Evolutionary conservation across 1,140 invertebrate genomes (phyloP), one percentile per base, ranked within the genome.

Genomic region (Macrosteles quadrilineatus): DNA sequence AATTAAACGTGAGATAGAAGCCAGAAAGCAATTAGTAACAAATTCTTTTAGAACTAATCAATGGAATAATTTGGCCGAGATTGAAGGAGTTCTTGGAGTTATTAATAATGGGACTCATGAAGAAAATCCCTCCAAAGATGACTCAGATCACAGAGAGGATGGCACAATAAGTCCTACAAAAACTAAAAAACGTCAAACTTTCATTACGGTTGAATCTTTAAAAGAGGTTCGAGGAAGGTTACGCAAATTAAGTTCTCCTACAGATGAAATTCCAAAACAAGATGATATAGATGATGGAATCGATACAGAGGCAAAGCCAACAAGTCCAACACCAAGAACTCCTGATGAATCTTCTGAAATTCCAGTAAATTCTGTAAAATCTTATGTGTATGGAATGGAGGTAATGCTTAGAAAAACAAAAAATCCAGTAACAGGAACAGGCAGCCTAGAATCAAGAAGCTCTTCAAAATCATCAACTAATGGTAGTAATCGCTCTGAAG

Each of bases 171-270:
- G 21, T 67, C 23, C 43, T 1, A 27, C 43, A 1, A 67, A 31
- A 30, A n/a, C 19, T 2, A 75, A 74, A 57, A 76, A 74, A 32
- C 77, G 75, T 73, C 62, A 75, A 25, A 81, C 83, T 0, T 86
- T 87, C 59, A 80, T 87, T 1, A 86, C 85, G 1, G 85, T 85
- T 31, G 85, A 87, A 47, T 84, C 84, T 1, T 74, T 87, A 62
- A 83, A 85, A 70, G 85, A 85, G 77, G 83, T 87, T 4, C 80
- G 83, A 68, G 85, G 82, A 27, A 79, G 82, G 66, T 76, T 87
- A 19, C 80, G 84, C 73, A 80, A 57, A 62, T 30, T 64, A 6
- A 57, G 30, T 29, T 69, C 68, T 17, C 80, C 73, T 50, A 23
- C 69, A 30, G 78, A 68, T 63, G 71, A 78, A 0, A 75, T 79